A percentile compares a stretch with the other conserved stretches of the same genome.
phyloP scores from a whole-genome alignment of 2,888 invertebrate species.

The Drosophila parthenogenetica region DNA sequence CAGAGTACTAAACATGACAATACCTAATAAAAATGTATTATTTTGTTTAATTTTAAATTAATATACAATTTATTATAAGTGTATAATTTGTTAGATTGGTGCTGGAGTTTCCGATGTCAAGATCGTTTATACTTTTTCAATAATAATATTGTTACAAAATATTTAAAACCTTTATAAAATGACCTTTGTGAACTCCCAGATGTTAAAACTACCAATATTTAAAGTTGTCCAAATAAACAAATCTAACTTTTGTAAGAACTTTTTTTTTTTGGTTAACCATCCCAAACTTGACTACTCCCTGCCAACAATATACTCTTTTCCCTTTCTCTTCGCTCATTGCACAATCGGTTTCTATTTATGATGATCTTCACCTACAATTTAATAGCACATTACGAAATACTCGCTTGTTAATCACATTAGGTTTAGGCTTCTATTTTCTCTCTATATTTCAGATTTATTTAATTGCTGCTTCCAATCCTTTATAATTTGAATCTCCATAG shows the following conservation, averaged over 20 bases:
- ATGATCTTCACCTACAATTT: constrained; percentile 2
- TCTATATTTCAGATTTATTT: constrained; percentile 64
- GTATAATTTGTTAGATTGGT: constrained; percentile 22
- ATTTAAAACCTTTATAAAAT: constrained; percentile 19
- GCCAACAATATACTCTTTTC: constrained; percentile 1
- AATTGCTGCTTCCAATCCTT: constrained; percentile 74
- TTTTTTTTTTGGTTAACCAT: not conserved
- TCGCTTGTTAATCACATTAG: constrained; percentile 1
- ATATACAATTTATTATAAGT: constrained; percentile 24
- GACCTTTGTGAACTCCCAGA: constrained; percentile 18
- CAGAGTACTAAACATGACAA: constrained; percentile 69
- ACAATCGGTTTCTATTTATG: not conserved
- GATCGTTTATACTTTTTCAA: constrained; percentile 9
- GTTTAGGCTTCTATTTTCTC: not conserved
- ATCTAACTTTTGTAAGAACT: not conserved
- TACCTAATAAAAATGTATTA: constrained; percentile 19
- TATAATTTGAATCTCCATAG: constrained; percentile 75
- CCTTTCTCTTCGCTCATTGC: not conserved
- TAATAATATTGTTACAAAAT: constrained; percentile 18
- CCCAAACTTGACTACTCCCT: constrained; percentile 3
- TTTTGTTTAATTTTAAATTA: constrained; percentile 25
- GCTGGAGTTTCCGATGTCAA: constrained; percentile 22
- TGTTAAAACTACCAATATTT: constrained; percentile 17
- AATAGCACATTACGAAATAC: not conserved
- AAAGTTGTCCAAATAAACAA: constrained; percentile 20